Base-by-base conservation (phyloP, 1,140 invertebrate genomes). In the Brachionus koreanus region DNA sequence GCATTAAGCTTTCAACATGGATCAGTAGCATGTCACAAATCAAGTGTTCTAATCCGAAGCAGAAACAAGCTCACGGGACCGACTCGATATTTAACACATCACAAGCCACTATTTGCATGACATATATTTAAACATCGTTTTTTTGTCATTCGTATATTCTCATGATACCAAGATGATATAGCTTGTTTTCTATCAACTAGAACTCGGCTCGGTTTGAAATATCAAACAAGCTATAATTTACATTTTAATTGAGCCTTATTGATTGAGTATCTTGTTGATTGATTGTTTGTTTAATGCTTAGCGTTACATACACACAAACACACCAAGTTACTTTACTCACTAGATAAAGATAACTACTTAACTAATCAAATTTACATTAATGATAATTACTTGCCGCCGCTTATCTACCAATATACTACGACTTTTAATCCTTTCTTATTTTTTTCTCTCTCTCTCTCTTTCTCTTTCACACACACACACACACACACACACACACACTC, bases 301-400 rank as follows among this genome's bases (percentile, higher is more conserved):
- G 69, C 37, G 69, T 46, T 74, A 74, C 19, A 74, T 5, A 63
- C 25, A 67, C 25, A 67, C 13, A 67, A 13, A 57, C 23, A 57
- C 23, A 67, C 49, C 49, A 57, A 57, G 49, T 57, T 67, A 67
- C 35, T 67, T 74, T 46, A 74, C 42, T 74, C 42, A n/a, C 65
- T 39, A 33, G 65, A 69, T 19, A 69, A 69, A 69, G 65, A 69
- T 69, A 69, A 69, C 65, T 69, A 69, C 65, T 69, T 69, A 74
- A 74, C 69, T 74, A 74, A 74, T 74, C 69, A 74, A 74, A 74
- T 74, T 74, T 74, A 74, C 69, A 74, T 74, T 74, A 74, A 74
- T 74, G 69, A 74, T 74, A 74, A 74, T 74, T 46, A 16, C 35
- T 23, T 43, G 49, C 49, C 49, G 49, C 65, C 33, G 65, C 65